Base-by-base conservation (phyloP, 2,797 vertebrate species). In the Podargus strigoides region DNA sequence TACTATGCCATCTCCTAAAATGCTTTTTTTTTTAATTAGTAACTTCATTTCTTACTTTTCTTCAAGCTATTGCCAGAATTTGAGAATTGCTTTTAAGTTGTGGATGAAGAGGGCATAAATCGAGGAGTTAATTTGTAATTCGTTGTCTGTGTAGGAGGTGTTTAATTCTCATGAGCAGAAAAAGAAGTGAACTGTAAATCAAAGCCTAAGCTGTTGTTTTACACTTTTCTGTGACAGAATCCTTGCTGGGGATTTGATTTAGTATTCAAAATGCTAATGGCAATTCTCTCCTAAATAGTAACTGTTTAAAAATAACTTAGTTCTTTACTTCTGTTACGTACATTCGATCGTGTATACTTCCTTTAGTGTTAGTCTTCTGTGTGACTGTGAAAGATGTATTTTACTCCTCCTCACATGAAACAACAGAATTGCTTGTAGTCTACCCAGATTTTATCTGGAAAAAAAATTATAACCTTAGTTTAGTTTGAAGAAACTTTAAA, bases 221-320 rank as follows among this genome's bases (percentile, higher is more conserved):
- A 47, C 28, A 23, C 24, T 92, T 86, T 52, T 46, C 62, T 91
- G 14, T 84, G 68, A 55, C n/a, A 78, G 64, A 89, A 81, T 60
- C 23, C 44, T 84, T 83, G 49, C n/a, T 81, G 52, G 41, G 30
- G 32, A 58, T 94, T 91, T 91, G 73, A 78, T 81, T 88, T 85
- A 58, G 53, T 88, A 50, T 73, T 93, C 69, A 86, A 91, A 86
- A 79, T 53, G 83, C 76, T 87, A 64, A 92, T 75, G 58, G 16
- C 11, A 66, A 21, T 88, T 93, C 66, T 94, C 36, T 69, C 39
- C 27, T 68, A 81, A 87, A 91, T 75, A 94, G 89, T 78, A 89
- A 41, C 60, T 85, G 55, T 76, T 91, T 85, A 73, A 94, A 90
- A 91, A 70, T 76, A 96, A 72, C 70, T 64, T 87, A 56, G 3